Base-by-base conservation (phyloP, 2,113 vertebrate genomes). In the Anhinga rufa region DNA sequence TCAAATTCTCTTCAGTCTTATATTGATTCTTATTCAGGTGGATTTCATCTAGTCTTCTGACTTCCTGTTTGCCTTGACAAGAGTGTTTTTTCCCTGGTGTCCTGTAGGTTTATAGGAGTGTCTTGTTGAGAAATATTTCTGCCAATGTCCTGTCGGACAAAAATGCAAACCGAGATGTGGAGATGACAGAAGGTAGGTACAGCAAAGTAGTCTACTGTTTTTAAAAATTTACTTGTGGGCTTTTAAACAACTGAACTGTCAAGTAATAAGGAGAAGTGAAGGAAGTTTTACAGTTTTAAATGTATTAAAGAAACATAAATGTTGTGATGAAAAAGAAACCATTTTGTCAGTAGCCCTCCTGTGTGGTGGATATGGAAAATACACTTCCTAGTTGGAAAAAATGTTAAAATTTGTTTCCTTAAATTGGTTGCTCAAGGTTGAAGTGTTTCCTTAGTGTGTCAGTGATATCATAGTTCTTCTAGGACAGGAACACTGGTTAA, bases 81-180 rank as follows among this genome's bases (percentile, higher is more conserved):
- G 25, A 93, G 22, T 71, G 79, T 12, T 58, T 87, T 87, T 66
- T 87, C 57, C 84, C 36, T 11, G 89, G 14, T 93, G 17, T 81
- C 28, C 15, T 93, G 6, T 94, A 99, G 99, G 99, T 99, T 55
- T 99, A 99, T 84, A 98, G 99, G 95, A 99, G 99, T 89, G 99
- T 99, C 78, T 97, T 99, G 57, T 86, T 99, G 91, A 98, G 98
- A 95, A 98, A 40, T 65, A 77, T 77, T 87, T 89, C 97, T 86
- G 95, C 81, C 57, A 88, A 92, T 82, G 80, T 96, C 96, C 52
- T 88, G 2, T 38, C 86, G 79, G 74, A 62, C 78, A 40, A 98
- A 97, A 96, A 62, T 17, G 95, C 97, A 98, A 98, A 97, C 83
- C 98, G 98, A 87, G 98, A 99, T 93, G 93, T 32, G 51, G 97